A percentile compares a stretch with the other conserved stretches of the same genome.
Conservation (phyloP, 64 coral and sea anemone species). For the Porites australiensis region DNA sequence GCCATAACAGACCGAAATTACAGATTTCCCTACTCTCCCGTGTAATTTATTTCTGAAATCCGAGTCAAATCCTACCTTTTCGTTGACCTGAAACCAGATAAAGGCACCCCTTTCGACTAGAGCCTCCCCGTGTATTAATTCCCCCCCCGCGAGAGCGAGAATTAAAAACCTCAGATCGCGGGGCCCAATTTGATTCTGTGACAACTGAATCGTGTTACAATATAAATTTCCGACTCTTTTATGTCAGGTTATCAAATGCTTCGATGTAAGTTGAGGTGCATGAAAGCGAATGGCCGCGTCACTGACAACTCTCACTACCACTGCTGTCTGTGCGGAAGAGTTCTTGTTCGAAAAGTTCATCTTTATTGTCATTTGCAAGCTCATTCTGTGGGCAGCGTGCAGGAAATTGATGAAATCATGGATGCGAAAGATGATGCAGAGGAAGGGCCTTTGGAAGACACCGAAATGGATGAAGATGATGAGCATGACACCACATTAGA, state of each 20-base stretch:
- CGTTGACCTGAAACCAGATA: too few species aligned
- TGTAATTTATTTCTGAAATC: too few species aligned
- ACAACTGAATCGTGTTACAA: too few species aligned
- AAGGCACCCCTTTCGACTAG: too few species aligned
- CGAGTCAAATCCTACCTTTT: too few species aligned
- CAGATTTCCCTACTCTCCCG: too few species aligned
- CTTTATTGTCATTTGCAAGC: slow-evolving; percentile 92
- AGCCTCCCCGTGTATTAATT: too few species aligned
- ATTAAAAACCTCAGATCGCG: too few species aligned
- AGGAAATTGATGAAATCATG: slow-evolving; percentile 80
- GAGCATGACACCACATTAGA: slow-evolving; percentile 67
- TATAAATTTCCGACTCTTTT: not conserved
- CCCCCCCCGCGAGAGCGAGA: too few species aligned
- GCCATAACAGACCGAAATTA: too few species aligned
- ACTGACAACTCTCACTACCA: slow-evolving; percentile 95
- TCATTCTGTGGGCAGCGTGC: slow-evolving; percentile 77
- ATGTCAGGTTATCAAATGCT: slow-evolving; percentile 83
- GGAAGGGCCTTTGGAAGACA: slow-evolving; percentile 77
- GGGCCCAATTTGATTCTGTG: too few species aligned
- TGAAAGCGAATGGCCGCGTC: slow-evolving; percentile 84
- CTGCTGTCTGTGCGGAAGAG: slow-evolving; percentile 91
- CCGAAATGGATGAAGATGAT: slow-evolving; percentile 87
- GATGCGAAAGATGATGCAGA: slow-evolving; percentile 80
- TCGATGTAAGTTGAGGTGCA: slow-evolving; percentile 85
- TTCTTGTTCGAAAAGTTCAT: slow-evolving; percentile 89